Base-by-base conservation (phyloP, 2,113 vertebrate species). In the Sprattus sprattus region DNA sequence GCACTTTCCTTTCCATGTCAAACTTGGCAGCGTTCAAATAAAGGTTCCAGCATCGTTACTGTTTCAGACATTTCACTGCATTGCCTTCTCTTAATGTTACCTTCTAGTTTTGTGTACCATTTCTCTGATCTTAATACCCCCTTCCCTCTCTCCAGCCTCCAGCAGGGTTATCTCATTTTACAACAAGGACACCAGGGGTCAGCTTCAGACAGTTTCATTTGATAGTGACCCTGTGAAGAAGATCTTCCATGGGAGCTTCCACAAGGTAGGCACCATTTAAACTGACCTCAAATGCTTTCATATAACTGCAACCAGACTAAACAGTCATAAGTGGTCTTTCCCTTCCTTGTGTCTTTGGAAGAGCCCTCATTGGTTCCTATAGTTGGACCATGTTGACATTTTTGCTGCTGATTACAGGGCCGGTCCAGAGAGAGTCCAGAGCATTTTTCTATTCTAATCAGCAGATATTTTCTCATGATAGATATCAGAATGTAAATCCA, bases 201-300 rank as follows among this genome's bases (percentile, higher is more conserved):
- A 99, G 81, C 91, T 96, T 83, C 98, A 99, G 92, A 97, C 92
- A 81, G 94, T 97, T 86, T 93, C 92, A 11, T 99, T 99, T 93
- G 97, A 99, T 91, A 96, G 95, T 84, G 96, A 97, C 78, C 95
- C 95, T 87, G 92, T 99, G 81, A 99, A 97, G 94, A 96, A 94
- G 89, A 90, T 99, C 91, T 99, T 99, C 94, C 98, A 99, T 83
- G 98, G 98, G 88, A 99, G 97, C 92, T 99, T 99, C 93, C 98
- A 99, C 92, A 99, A 99, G 98, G 98, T 99, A 97, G 96, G 93
- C 88, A 84, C 11, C 78, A 46, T 39, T 67, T 32, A 28, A 39
- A 78, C 71, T 16, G 28, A 78, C 10, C 25, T 78, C 28, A 32
- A 10, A 32, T 10, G 18, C 20, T 60, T 60, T 60, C 13, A 54